Evolutionary conservation across 2,797 vertebrate genomes (phyloP).

Genomic region (Heteromormyrus szaboi): DNA sequence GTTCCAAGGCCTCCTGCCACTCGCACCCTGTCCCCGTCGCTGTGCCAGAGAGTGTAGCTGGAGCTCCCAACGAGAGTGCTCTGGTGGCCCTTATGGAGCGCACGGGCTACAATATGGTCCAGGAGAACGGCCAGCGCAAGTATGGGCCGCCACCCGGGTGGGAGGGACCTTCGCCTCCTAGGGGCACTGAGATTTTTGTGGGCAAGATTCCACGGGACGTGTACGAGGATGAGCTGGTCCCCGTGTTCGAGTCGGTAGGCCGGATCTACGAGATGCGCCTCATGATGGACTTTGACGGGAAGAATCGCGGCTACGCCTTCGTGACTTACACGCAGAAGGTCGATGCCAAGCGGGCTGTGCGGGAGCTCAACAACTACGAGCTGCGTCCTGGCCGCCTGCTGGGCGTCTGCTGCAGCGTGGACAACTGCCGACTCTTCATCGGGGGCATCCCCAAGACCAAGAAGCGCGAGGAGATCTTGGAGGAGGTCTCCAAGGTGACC

Average conservation of each 20-base stretch:
- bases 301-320: conserved; percentile 94
- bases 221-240: conserved; percentile 94
- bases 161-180: conserved; percentile 78
- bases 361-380: conserved; percentile 96
- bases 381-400: conserved; percentile 89
- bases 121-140: conserved; percentile 96
- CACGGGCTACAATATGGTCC: conserved; percentile 87
- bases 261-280: conserved; percentile 97
- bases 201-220: conserved; percentile 96
- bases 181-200: conserved; percentile 95
- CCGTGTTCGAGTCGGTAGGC: conserved; percentile 85
- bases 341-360: conserved; percentile 88
- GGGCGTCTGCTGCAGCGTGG: conserved; percentile 93
- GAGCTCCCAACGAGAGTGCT: conserved; percentile 79
- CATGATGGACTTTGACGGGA: conserved; percentile 99
- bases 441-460: conserved; percentile 98
- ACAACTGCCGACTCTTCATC: conserved; percentile 97
- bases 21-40: conserved; percentile 59
- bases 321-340: conserved; percentile 95
- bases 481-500: conserved; percentile 95
- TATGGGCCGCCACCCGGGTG: conserved; percentile 91
- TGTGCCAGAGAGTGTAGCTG: conserved; percentile 78
- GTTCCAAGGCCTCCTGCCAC: conserved; percentile 47
- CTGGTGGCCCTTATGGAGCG: conserved; percentile 85
- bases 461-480: conserved; percentile 97